Evolutionary conservation across 2,888 invertebrate species (phyloP).

Genomic region (Ochropleura leucogaster): DNA sequence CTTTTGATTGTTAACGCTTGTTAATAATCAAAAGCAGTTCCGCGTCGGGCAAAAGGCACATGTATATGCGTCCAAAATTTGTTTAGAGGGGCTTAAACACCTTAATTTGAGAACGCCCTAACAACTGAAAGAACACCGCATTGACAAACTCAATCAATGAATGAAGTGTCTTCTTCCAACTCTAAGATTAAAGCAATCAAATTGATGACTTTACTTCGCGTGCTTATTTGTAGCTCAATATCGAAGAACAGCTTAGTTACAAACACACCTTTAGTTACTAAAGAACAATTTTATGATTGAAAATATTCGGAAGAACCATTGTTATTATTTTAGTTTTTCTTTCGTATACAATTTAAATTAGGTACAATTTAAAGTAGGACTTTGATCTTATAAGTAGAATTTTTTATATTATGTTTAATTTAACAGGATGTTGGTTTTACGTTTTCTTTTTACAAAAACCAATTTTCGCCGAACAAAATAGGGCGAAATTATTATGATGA

Average conservation of each 20-base stretch:
- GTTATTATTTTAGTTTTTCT: slow-evolving; percentile 10
- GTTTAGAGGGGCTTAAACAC: not conserved
- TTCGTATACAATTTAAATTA: not conserved
- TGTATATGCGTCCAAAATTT: not conserved
- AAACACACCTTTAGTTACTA: slow-evolving; percentile 34
- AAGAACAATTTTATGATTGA: slow-evolving; percentile 4
- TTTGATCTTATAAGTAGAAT: slow-evolving; percentile 5
- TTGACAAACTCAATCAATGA: slow-evolving; percentile 38
- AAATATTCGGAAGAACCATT: slow-evolving; percentile 8
- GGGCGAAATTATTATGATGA: slow-evolving; percentile 28
- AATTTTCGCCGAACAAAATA: slow-evolving; percentile 14
- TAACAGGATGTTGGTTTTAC: slow-evolving; percentile 5
- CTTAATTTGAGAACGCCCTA: not conserved
- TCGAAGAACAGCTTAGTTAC: slow-evolving; percentile 42
- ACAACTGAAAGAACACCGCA: slow-evolving; percentile 12
- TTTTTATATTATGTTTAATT: slow-evolving; percentile 11
- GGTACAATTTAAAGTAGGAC: not conserved
- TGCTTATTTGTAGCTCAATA: slow-evolving; percentile 46
- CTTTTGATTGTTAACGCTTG: not conserved
- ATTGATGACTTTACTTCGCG: slow-evolving; percentile 24
- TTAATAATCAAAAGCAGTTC: no score
- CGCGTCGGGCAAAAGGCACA: not conserved
- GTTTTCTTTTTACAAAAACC: slow-evolving; percentile 19
- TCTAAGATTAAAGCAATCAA: slow-evolving; percentile 44
- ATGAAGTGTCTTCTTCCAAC: slow-evolving; percentile 31